phyloP scores from a whole-genome alignment of 2,888 invertebrate species.

The Lithodes maja region DNA sequence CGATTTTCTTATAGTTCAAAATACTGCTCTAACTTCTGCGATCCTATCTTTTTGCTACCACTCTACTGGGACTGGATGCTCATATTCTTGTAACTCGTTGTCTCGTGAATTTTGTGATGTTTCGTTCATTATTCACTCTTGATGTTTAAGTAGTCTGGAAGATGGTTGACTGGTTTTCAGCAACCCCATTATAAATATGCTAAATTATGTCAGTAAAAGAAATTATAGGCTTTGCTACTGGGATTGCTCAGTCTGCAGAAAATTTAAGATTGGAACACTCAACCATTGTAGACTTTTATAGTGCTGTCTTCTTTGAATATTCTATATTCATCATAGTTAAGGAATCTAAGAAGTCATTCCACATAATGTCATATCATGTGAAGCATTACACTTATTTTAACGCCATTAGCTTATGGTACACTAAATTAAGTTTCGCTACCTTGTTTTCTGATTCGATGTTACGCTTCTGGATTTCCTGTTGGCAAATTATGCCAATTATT shows the following conservation, averaged over 20 bases:
- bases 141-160: slow-evolving; percentile 57
- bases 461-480: slow-evolving; percentile 37
- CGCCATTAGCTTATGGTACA: slow-evolving; percentile 21
- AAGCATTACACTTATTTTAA: slow-evolving; percentile 33
- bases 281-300: slow-evolving; percentile 59
- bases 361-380: slow-evolving; percentile 56
- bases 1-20: not conserved
- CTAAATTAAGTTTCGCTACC: not conserved
- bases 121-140: slow-evolving; percentile 56
- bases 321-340: slow-evolving; percentile 54
- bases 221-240: not conserved
- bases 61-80: slow-evolving; percentile 53
- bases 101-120: slow-evolving; percentile 61
- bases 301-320: slow-evolving; percentile 49
- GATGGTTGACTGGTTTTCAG: slow-evolving; percentile 39
- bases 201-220: not conserved
- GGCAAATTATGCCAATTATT: slow-evolving; percentile 34
- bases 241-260: not conserved
- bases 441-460: slow-evolving; percentile 21
- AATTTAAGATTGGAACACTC: slow-evolving; percentile 23
- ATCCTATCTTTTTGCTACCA: slow-evolving; percentile 37
- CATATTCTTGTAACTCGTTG: slow-evolving; percentile 56
- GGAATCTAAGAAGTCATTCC: slow-evolving; percentile 48
- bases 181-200: not conserved
- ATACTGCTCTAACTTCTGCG: slow-evolving; percentile 41